phyloP scores from a whole-genome alignment of 2,113 vertebrate genomes.

The Synchiropus splendidus region DNA sequence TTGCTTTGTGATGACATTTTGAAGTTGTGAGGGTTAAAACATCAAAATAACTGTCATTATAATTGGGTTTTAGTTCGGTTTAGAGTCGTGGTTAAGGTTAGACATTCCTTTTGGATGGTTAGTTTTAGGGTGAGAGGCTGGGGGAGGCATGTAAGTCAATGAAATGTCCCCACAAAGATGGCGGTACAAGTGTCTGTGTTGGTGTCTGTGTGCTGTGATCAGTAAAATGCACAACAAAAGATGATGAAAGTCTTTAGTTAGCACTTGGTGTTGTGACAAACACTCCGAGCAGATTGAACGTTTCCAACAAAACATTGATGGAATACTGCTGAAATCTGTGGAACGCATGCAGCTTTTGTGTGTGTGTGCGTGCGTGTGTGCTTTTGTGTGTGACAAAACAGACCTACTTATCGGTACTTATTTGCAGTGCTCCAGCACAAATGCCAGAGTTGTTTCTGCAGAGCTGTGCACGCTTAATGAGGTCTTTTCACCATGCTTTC shows the following conservation, averaged over 20 bases:
- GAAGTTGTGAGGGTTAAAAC: too few relatives aligned
- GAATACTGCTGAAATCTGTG: slow-evolving; percentile 27
- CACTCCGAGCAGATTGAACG: slow-evolving; percentile 16
- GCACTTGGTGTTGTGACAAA: slow-evolving; percentile 16
- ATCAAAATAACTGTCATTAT: too few relatives aligned
- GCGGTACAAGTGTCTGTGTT: neutral
- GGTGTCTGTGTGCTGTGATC: slow-evolving; percentile 10
- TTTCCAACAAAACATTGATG: slow-evolving; percentile 21
- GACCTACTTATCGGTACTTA: slow-evolving; percentile 51
- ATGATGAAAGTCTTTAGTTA: slow-evolving; percentile 16
- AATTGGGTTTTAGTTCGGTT: too few relatives aligned
- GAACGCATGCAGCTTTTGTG: slow-evolving; percentile 39
- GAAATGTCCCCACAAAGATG: too few relatives aligned
- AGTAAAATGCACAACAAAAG: neutral
- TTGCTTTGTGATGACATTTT: too few relatives aligned
- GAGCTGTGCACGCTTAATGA: slow-evolving; percentile 50
- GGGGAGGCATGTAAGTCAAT: too few relatives aligned
- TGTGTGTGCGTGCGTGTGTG: too few relatives aligned
- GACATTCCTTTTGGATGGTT: too few relatives aligned
- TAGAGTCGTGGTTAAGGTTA: too few relatives aligned
- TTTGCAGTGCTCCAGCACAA: slow-evolving; percentile 50
- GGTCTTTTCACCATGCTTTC: slow-evolving; percentile 41
- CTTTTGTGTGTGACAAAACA: slow-evolving; percentile 33
- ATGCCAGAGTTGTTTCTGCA: slow-evolving; percentile 56
- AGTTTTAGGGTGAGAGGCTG: too few relatives aligned